Base-by-base conservation (phyloP, 1,140 invertebrate species). In the Pseudobourletiella spinata region DNA sequence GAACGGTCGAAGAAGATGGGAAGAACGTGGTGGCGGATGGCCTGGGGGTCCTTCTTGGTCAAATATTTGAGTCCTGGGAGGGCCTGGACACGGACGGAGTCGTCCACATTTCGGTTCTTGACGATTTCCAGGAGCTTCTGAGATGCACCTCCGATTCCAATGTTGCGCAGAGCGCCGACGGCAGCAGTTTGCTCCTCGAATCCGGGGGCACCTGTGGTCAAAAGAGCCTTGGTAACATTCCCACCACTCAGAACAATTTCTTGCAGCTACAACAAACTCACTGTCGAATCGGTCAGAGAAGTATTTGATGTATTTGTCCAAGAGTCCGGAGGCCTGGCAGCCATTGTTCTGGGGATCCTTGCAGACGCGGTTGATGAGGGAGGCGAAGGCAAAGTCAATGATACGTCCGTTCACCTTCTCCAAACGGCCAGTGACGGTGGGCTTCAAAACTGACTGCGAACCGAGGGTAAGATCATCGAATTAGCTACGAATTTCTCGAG, bases 351-450 rank as follows among this genome's bases (percentile, higher is more conserved):
- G n/a, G n/a, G n/a, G n/a, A n/a, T n/a, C n/a, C 24, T 64, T 64
- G 63, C 68, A 70, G 54, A 59, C 58, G 25, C 66, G 66, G 39
- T 50, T 50, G 24, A 70, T 3, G 2, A 70, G 56, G 29, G 66
- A 52, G 52, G 66, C 68, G 54, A 70, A 63, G 50, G 66, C 63
- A 39, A 70, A 66, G 48, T 65, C 62, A 39, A 66, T 66, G 52
- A 70, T 32, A 28, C 68, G 59, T 8, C 15, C 50, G 20, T 62
- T 51, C 11, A 55, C 8, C 30, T 55, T 55, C 28, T 29, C 32
- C 4, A 22, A 4, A 35, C 52, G 52, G 6, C 8, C 30, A 8
- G 39, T 61, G 63, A 24, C 55, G 28, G 16, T 61, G n/a, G 52
- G 50, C 48, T 59, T 64, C 44, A 63, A 50, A 35, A 63, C 56